These are phyloP conservation scores for Galleria mellonella DNA, from an alignment of 1,140 invertebrate species.

Conservation along the genomic window DNA sequence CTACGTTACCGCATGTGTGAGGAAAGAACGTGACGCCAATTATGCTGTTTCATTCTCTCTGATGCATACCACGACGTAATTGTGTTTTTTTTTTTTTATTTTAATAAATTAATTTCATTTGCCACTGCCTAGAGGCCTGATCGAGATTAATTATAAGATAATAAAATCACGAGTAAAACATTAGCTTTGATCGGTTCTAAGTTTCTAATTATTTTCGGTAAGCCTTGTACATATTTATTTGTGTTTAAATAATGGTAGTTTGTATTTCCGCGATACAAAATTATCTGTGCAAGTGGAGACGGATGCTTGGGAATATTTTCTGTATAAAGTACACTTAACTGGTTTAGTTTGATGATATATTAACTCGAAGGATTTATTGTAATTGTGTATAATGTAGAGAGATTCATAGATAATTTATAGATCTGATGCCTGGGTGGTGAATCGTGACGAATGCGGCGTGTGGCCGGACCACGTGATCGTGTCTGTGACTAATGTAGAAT, in stretches of 20 bases:
- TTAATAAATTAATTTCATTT: no score
- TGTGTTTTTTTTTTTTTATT: no score
- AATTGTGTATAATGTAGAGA: constrained; percentile 2
- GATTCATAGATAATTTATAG: constrained; percentile 4
- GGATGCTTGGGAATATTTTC: constrained; percentile 12
- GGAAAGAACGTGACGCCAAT: no score
- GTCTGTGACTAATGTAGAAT: not conserved
- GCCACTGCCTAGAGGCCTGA: no score
- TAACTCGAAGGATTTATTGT: constrained; percentile 1
- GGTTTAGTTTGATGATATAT: not conserved
- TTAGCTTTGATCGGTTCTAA: no score
- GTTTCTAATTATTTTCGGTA: constrained; percentile 17
- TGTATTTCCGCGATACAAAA: constrained; percentile 14
- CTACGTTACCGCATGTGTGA: no score
- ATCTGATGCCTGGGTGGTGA: not conserved
- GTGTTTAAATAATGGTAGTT: constrained; percentile 22
- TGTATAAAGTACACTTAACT: constrained; percentile 23
- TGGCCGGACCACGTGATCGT: not conserved
- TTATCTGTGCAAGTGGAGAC: constrained; percentile 7
- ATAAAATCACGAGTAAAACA: no score
- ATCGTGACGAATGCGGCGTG: not conserved
- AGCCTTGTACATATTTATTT: constrained; percentile 34
- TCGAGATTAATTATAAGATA: no score
- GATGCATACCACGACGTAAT: no score
- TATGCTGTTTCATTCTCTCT: no score